Conservation (phyloP, 1,140 invertebrate species). For the Bombus ignitus region DNA sequence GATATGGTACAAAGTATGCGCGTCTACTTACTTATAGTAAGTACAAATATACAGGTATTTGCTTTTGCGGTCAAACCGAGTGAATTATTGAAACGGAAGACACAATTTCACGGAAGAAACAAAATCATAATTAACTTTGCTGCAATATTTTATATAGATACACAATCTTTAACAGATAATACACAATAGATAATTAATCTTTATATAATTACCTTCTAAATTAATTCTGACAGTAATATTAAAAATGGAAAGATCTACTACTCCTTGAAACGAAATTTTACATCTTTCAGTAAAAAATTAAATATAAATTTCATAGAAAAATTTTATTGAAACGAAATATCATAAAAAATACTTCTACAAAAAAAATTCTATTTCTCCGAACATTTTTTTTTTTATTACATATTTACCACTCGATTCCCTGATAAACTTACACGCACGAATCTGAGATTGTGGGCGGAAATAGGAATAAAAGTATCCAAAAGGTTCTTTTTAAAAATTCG, state of each 20-base stretch:
- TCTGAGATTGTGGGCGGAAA: slow-evolving; percentile 46
- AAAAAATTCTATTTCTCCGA: too few relatives aligned
- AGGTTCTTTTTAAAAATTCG: slow-evolving; percentile 25
- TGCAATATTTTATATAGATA: too few relatives aligned
- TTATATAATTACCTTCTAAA: not conserved
- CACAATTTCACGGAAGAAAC: not conserved
- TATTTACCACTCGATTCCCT: not conserved
- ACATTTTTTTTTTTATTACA: too few relatives aligned
- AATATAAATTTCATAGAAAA: too few relatives aligned
- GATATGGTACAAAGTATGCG: slow-evolving; percentile 22
- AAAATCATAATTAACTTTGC: not conserved
- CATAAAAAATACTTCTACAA: too few relatives aligned
- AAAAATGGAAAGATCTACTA: too few relatives aligned
- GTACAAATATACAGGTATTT: slow-evolving; percentile 25
- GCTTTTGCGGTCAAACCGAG: not conserved
- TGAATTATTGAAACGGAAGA: not conserved
- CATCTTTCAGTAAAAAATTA: too few relatives aligned
- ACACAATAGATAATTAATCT: not conserved
- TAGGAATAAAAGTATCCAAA: slow-evolving; percentile 62
- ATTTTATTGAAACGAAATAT: too few relatives aligned
- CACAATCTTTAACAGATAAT: too few relatives aligned
- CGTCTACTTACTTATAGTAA: not conserved
- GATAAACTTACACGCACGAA: not conserved
- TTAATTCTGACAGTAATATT: not conserved
- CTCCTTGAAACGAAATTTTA: too few relatives aligned